Evolutionary conservation across 53 echinoderm and acorn worm species (phyloP), one percentile per base, ranked within the genome.

Genomic region (Astropecten irregularis): DNA sequence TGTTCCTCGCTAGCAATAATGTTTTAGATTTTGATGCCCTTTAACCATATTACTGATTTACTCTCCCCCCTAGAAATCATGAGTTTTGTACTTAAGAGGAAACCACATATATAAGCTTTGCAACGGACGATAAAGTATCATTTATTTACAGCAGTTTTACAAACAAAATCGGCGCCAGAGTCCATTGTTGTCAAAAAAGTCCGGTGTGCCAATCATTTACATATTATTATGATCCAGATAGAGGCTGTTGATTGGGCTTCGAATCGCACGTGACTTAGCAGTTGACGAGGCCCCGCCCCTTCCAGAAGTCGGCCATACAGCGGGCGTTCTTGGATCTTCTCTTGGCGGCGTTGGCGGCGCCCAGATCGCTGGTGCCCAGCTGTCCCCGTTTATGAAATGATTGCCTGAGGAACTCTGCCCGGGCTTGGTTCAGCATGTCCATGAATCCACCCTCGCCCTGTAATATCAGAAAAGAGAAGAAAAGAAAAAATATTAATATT

Each of bases 261-360:
- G n/a, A n/a, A n/a, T n/a, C n/a, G n/a, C n/a, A n/a, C 6, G 42
- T 42, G 6, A 11, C 42, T 29, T 79, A 79, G 79, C 79, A 79
- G 46, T 79, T 23, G 22, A 79, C 79, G 11, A 79, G 61, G 27
- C 79, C 79, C 60, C 79, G 39, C 37, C 79, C 79, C 63, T 79
- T 79, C 79, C 79, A 79, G 63, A 79, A 79, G 49, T 79, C 79
- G 21, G 79, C 79, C 79, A 79, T 79, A 30, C 79, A 79, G 44
- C 29, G 42, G 46, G 47, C 79, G 46, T 79, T 79, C 79, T 60
- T 79, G 28, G 79, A 60, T 34, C 79, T 42, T 39, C 79, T 60
- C 42, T 79, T 79, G 79, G 42, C 79, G 44, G 60, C 79, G 33
- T 42, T 60, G 33, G 34, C 18, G 30, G 46, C 44, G 79, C 44